Percentiles rank a stretch among this genome's conserved stretches.
Evolutionary conservation across 2,113 vertebrate species (phyloP).

Genomic region (Crotalus horridus): DNA sequence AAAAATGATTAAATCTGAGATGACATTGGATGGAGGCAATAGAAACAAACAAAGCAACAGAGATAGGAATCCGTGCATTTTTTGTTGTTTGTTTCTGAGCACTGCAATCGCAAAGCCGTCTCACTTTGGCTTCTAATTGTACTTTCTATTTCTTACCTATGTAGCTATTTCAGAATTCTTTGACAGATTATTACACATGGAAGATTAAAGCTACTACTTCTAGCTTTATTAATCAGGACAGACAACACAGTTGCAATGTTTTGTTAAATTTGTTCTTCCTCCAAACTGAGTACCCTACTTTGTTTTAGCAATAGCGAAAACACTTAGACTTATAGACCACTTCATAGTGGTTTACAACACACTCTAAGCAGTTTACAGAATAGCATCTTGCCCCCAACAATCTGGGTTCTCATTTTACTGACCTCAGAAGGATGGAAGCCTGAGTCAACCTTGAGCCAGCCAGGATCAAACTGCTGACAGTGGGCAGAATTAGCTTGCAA

Average conservation of each 20-base stretch:
- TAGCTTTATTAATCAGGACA: background rate
- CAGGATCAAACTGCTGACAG: too few relatives aligned
- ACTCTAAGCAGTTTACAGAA: too few relatives aligned
- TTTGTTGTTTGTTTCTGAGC: background rate
- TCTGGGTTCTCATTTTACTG: too few relatives aligned
- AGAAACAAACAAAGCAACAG: background rate
- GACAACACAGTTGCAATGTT: background rate
- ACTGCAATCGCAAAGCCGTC: background rate
- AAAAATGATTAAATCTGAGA: constrained; percentile 45
- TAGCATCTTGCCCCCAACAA: too few relatives aligned
- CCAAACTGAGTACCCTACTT: background rate
- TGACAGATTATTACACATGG: too few relatives aligned
- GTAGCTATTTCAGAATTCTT: background rate
- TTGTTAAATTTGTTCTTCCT: background rate
- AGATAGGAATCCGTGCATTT: background rate
- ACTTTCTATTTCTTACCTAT: background rate
- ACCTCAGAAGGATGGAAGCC: too few relatives aligned
- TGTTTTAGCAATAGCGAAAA: background rate
- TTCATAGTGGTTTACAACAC: background rate
- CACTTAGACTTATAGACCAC: background rate
- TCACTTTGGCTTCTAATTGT: background rate
- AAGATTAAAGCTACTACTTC: background rate
- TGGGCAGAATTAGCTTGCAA: too few relatives aligned
- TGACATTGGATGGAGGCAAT: constrained; percentile 1
- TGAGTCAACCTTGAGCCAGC: too few relatives aligned